Base-by-base conservation (phyloP, 2,888 invertebrate species). In the Eristalinus aeneus region DNA sequence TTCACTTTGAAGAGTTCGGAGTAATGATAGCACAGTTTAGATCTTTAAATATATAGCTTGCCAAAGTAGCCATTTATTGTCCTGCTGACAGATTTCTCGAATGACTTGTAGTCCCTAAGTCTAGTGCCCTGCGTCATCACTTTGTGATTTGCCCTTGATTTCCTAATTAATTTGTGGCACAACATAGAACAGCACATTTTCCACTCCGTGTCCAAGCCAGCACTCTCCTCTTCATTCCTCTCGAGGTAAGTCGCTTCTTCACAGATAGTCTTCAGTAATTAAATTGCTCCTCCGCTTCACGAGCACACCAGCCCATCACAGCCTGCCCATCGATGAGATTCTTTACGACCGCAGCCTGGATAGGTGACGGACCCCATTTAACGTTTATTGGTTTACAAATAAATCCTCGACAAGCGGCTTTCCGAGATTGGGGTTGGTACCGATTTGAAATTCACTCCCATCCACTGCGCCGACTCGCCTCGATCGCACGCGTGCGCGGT, bases 331-430 rank as follows among this genome's bases (percentile, higher is more conserved):
- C 75, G 56, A 80, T 75, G 72, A 27, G 68, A 46, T 68, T 79
- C 63, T 65, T 67, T 72, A 75, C 61, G 61, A 54, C 67, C 46
- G 16, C 65, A 71, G 75, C 75, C 63, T 39, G 46, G 56, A 76
- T 86, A 82, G 86, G 82, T 77, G 86, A 82, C 77, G 54, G 73
- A 82, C 82, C 77, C 69, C 82, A 86, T 86, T 86, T 82, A 78
- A 82, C 77, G 73, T 78, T 86, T 86, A 86, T 86, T 82, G 73
- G 73, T 78, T 81, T 82, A 71, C 74, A 82, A 86, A 86, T 86
- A 82, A 86, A 74, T 82, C 82, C 74, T 60, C 39, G 68, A 58
- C 74, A 64, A 77, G 77, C 11, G 23, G 22, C 56, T 56, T 65
- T 34, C 46, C 32, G 22, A 32, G 77, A 67, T 46, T 81, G 76